Evolutionary conservation across 2,888 invertebrate genomes (phyloP).

Genomic region (Nudaria mundana): DNA sequence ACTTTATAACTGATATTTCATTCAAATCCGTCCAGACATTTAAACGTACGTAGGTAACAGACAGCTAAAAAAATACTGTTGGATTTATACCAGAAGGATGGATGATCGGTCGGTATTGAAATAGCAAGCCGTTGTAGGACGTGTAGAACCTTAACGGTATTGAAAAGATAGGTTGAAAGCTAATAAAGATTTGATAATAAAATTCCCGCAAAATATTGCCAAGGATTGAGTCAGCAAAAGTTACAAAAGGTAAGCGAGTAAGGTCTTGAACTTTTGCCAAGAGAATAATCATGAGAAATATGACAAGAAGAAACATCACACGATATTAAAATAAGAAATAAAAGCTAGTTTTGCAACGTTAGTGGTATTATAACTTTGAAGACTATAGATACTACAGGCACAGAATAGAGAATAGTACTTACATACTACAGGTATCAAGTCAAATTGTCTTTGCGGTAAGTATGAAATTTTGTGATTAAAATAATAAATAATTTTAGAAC

Average conservation of each 20-base stretch:
- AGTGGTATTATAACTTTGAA: too few relatives aligned
- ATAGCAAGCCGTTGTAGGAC: too few relatives aligned
- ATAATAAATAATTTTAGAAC: conserved; percentile 24
- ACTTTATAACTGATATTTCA: too few relatives aligned
- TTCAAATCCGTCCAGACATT: too few relatives aligned
- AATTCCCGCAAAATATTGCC: conserved; percentile 34
- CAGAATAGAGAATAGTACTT: too few relatives aligned
- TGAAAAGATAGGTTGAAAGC: conserved; percentile 8
- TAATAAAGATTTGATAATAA: conserved; percentile 21
- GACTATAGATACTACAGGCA: too few relatives aligned
- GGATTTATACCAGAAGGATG: too few relatives aligned
- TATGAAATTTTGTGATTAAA: not conserved
- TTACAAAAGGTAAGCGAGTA: conserved; percentile 67
- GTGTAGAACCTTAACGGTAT: too few relatives aligned
- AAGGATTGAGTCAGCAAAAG: conserved; percentile 52
- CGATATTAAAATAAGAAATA: conserved; percentile 67
- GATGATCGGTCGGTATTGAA: too few relatives aligned
- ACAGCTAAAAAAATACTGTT: too few relatives aligned
- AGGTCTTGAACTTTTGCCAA: conserved; percentile 73
- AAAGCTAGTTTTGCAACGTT: conserved; percentile 52
- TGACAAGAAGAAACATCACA: conserved; percentile 58
- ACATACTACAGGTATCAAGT: conserved; percentile 20
- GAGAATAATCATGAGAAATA: conserved; percentile 73
- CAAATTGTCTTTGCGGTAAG: conserved; percentile 31
- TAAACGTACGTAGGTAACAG: too few relatives aligned